Conservation (phyloP, 2,888 invertebrate genomes). For the Latrodectus elegans region DNA sequence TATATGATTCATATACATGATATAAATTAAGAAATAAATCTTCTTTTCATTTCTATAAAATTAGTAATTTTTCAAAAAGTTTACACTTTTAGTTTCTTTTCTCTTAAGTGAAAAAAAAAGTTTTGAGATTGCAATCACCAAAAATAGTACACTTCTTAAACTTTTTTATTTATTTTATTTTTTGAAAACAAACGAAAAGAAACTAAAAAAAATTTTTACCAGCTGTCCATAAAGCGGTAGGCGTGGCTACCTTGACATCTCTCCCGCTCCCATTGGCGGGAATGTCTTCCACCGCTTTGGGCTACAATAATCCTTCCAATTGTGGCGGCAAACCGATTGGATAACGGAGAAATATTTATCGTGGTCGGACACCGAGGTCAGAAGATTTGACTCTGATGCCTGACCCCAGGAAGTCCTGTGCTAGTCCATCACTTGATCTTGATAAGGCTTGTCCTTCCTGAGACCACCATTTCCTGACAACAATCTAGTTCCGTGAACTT, state of each 20-base stretch:
- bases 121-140: too few species aligned
- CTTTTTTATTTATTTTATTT: too few species aligned
- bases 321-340: constrained; percentile 67
- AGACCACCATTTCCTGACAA: constrained; percentile 50
- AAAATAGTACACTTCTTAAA: too few species aligned
- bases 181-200: too few species aligned
- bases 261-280: constrained; percentile 30
- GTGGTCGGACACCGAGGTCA: constrained; percentile 59
- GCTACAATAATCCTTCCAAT: constrained; percentile 60
- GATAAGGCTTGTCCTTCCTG: constrained; percentile 61
- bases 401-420: constrained; percentile 54
- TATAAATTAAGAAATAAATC: too few species aligned
- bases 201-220: neutral
- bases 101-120: neutral
- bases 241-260: constrained; percentile 16
- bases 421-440: constrained; percentile 58
- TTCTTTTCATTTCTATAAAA: neutral
- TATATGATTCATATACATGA: too few species aligned
- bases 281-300: constrained; percentile 27
- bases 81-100: neutral
- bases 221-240: constrained; percentile 3
- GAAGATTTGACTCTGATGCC: constrained; percentile 43
- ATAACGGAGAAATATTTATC: constrained; percentile 62
- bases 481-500: constrained; percentile 14
- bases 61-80: neutral